Evolutionary conservation across 1,140 invertebrate species (phyloP).

Genomic region (Pachyrhynchus sulphureomaculatus): DNA sequence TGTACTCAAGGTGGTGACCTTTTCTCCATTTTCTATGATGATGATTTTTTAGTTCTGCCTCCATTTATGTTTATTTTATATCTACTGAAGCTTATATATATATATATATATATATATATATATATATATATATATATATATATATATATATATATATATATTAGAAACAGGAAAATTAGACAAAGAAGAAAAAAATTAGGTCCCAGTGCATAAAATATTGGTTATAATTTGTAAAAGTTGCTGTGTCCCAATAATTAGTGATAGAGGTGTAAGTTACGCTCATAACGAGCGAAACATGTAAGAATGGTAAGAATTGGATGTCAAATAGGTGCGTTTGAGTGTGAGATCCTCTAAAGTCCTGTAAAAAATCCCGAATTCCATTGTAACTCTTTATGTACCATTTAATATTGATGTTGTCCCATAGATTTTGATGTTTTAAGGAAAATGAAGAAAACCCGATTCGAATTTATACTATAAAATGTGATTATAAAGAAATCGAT

Average conservation of each 20-base stretch:
- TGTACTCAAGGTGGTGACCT: no score
- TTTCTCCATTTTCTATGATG: no score
- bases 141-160: no score
- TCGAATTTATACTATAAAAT: no score
- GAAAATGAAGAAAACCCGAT: background rate
- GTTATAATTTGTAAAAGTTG: constrained; percentile 42
- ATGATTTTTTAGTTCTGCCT: no score
- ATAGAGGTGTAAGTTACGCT: constrained; percentile 41
- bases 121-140: no score
- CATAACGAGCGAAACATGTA: constrained; percentile 11
- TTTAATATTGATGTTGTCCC: constrained; percentile 1
- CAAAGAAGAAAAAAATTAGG: no score
- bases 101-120: no score
- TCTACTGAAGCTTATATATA: no score
- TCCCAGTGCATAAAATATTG: background rate
- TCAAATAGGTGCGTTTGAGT: constrained; percentile 12
- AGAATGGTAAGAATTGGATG: constrained; percentile 12
- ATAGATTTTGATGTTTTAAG: constrained; percentile 3
- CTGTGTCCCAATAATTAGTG: constrained; percentile 53
- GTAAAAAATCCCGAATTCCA: background rate
- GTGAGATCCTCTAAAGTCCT: background rate
- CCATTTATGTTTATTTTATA: no score
- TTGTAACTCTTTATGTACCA: background rate
- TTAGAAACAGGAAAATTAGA: no score
- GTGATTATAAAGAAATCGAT: no score